Base-by-base conservation (phyloP, 2,113 vertebrate genomes). In the Verasper variegatus region DNA sequence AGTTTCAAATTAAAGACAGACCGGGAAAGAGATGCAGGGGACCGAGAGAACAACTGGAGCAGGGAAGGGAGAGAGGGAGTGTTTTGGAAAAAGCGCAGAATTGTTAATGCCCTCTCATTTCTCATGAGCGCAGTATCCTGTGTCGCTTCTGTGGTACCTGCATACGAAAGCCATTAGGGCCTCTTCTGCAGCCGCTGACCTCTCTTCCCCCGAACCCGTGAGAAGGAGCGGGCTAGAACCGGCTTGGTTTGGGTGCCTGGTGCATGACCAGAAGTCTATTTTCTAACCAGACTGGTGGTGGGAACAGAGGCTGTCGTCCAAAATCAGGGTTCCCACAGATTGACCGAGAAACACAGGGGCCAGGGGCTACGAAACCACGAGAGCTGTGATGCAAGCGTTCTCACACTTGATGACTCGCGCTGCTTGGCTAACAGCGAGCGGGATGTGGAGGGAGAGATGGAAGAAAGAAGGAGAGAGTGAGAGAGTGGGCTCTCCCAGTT, bases 291-390 rank as follows among this genome's bases (percentile, higher is more conserved):
- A 86, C 79, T 74, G 85, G 76, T 92, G 92, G 91, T 95, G 95
- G 95, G 95, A 95, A 95, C 92, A 80, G 85, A 88, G 88, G 82
- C 91, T 78, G 81, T 47, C 59, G 81, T 93, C 92, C 93, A 94
- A 93, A 91, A 90, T 90, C 90, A 90, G 73, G 82, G 90, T 95
- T 95, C 95, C 94, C 95, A 95, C 95, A 95, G 93, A 91, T 86
- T 86, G 90, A 92, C 91, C 69, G 59, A 91, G 88, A 92, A 94
- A 88, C 65, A 72, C 87, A 90, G 82, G 84, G 93, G 91, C 91
- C 89, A 90, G 81, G 86, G 92, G 89, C 86, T 88, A 81, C 76
- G 71, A 91, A 90, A 92, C 93, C 89, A 11, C 85, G 54, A 90
- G 89, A 91, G 87, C 81, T 86, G 92, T 93, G 92, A 93, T 92